Percentiles rank a stretch among this genome's conserved stretches.
Evolutionary conservation across 2,797 vertebrate genomes (phyloP).

Genomic region (Ciconia nigra): DNA sequence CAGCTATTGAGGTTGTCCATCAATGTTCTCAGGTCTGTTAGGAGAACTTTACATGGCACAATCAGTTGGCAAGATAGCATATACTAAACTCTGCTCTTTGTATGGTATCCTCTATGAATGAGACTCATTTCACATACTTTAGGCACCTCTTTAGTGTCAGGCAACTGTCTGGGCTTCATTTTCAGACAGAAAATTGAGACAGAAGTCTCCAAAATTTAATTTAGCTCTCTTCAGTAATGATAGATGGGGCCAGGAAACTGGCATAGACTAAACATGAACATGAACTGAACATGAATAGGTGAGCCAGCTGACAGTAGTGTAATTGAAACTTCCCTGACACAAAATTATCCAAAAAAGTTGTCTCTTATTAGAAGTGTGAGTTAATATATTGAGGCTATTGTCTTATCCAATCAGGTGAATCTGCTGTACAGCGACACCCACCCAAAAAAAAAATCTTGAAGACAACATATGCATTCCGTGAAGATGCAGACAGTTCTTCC

Average conservation of each 20-base stretch:
- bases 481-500: not conserved
- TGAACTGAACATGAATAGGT: not conserved
- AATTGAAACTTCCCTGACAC: not conserved
- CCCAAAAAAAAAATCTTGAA: not conserved
- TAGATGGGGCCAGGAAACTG: not conserved
- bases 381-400: not conserved
- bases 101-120: not conserved
- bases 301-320: not conserved
- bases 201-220: not conserved
- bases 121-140: not conserved
- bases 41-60: not conserved
- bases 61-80: not conserved
- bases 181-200: not conserved
- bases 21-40: not conserved
- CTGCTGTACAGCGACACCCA: not conserved
- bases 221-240: not conserved
- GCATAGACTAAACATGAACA: not conserved
- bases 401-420: not conserved
- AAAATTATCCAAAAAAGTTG: not conserved
- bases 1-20: not conserved
- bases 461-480: not conserved
- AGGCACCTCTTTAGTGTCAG: not conserved
- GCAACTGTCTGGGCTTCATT: not conserved
- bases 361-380: not conserved
- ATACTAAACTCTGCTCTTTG: not conserved